Percentiles rank a stretch among this genome's conserved stretches.
Conservation (phyloP, 2,888 invertebrate species). For the Caenorhabditis sp. region DNA sequence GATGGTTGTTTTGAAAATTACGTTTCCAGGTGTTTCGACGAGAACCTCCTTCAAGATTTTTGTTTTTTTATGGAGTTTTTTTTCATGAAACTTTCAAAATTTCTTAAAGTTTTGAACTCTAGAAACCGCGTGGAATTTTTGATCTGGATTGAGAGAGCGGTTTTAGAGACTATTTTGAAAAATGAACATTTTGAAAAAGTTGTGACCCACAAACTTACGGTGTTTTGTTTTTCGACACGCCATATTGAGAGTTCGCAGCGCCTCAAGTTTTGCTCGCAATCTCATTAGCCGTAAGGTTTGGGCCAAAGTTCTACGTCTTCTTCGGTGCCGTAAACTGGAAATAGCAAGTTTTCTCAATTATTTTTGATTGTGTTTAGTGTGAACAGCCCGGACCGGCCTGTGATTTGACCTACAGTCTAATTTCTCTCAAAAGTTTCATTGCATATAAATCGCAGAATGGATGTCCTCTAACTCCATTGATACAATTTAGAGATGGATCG, state of each 20-base stretch:
- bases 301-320: conserved; percentile 12
- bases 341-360: neutral
- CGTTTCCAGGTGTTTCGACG: neutral
- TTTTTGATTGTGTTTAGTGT: neutral
- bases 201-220: neutral
- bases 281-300: conserved; percentile 10
- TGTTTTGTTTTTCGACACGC: neutral
- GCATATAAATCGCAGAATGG: conserved; percentile 5
- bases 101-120: neutral
- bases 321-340: conserved; percentile 6
- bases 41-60: neutral
- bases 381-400: no score
- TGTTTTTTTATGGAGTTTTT: no score
- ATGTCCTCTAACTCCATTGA: neutral
- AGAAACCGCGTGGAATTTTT: no score
- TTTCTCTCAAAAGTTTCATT: conserved; percentile 16
- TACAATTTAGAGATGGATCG: conserved; percentile 20
- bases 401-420: conserved; percentile 5
- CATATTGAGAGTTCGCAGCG: neutral
- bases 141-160: no score
- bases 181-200: neutral
- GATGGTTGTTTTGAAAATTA: neutral
- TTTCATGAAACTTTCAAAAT: no score
- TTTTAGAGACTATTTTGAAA: no score
- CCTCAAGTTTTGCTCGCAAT: conserved; percentile 5